Percentiles rank a stretch among this genome's conserved stretches.
These are phyloP conservation scores for Drosophila algonquin DNA, from an alignment of 2,888 invertebrate genomes.

Conservation along the genomic window DNA sequence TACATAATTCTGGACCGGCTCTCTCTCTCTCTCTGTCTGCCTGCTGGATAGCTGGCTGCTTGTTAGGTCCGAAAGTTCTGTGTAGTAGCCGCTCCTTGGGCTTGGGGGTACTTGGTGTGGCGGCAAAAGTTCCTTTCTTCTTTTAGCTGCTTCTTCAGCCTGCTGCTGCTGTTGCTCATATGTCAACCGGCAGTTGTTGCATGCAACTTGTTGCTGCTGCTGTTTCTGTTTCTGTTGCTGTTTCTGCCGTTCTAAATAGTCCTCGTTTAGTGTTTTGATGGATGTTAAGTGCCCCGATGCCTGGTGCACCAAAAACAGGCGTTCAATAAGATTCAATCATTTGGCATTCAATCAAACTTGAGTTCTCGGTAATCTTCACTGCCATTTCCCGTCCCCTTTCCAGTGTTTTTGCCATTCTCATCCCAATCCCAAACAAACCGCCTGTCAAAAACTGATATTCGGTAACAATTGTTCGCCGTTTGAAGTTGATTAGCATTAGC, in stretches of 20 bases:
- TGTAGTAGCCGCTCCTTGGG: constrained; percentile 60
- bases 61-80: constrained; percentile 62
- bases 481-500: constrained; percentile 78
- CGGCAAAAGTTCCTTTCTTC: constrained; percentile 72
- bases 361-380: constrained; percentile 26
- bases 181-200: constrained; percentile 72
- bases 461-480: constrained; percentile 66
- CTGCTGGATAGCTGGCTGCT: constrained; percentile 41
- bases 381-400: background rate
- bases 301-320: background rate
- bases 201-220: constrained; percentile 43
- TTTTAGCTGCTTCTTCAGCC: constrained; percentile 17
- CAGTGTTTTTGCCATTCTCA: constrained; percentile 32
- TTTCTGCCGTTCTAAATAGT: constrained; percentile 68
- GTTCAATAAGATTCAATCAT: constrained; percentile 39
- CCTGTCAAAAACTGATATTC: constrained; percentile 29
- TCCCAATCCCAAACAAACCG: background rate
- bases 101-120: constrained; percentile 65
- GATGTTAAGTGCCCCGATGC: constrained; percentile 77
- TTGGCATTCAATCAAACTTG: constrained; percentile 35
- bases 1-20: constrained; percentile 68
- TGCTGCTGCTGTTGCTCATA: constrained; percentile 68
- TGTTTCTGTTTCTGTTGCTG: constrained; percentile 43
- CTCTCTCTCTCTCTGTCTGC: background rate
- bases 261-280: constrained; percentile 80